A percentile compares a stretch with the other conserved stretches of the same genome.
Conservation (phyloP, 2,888 invertebrate genomes). For the Polyommatus icarus region DNA sequence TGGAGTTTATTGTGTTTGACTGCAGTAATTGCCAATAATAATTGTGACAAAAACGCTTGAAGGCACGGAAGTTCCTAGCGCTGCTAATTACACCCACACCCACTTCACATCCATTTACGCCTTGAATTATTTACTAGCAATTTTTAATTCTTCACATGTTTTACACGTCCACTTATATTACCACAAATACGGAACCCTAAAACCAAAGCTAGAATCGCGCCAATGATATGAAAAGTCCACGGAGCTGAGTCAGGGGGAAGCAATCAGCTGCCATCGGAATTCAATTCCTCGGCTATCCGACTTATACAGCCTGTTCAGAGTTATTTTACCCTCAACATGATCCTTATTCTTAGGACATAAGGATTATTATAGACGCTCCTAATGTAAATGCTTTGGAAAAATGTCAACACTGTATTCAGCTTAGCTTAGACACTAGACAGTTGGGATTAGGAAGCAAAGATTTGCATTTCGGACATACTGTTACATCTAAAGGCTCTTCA, state of each 20-base stretch:
- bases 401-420: slow-evolving; percentile 12
- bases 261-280: slow-evolving; percentile 47
- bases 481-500: too few relatives aligned
- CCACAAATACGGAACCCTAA: neutral
- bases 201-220: slow-evolving; percentile 28
- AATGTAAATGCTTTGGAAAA: slow-evolving; percentile 34
- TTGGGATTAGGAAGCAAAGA: neutral
- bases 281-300: slow-evolving; percentile 46
- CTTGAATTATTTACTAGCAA: too few relatives aligned
- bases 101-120: too few relatives aligned
- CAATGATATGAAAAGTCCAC: slow-evolving; percentile 40
- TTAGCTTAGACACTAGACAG: neutral
- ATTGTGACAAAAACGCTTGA: too few relatives aligned
- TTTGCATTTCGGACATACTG: neutral
- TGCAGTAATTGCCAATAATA: too few relatives aligned
- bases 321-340: neutral
- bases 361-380: neutral
- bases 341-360: neutral
- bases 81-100: too few relatives aligned
- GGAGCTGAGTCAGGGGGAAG: slow-evolving; percentile 47
- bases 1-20: too few relatives aligned
- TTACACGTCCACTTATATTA: neutral
- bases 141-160: too few relatives aligned
- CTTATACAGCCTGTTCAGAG: slow-evolving; percentile 29
- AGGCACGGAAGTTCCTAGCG: too few relatives aligned